These are phyloP conservation scores for Apolygus lucorum DNA, from an alignment of 1,140 invertebrate genomes.

Conservation along the genomic window DNA sequence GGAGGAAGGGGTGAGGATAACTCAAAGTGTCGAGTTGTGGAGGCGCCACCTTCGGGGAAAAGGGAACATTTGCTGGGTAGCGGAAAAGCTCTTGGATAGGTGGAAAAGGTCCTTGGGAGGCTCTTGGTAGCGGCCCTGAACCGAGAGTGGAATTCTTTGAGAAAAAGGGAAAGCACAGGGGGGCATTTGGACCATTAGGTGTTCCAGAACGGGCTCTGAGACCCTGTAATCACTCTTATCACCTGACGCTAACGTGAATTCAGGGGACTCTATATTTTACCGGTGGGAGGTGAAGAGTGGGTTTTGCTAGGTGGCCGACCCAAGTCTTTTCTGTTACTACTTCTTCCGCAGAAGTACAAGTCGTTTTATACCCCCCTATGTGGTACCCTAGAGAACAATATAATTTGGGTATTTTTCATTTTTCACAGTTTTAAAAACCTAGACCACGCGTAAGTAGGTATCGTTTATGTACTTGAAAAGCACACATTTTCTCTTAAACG, in stretches of 20 bases:
- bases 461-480: too few species aligned
- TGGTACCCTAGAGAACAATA: too few species aligned
- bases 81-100: neutral
- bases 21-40: slow-evolving; percentile 1
- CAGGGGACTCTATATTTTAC: slow-evolving; percentile 12
- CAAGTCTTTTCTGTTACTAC: neutral
- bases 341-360: too few species aligned
- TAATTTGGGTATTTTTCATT: too few species aligned
- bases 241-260: slow-evolving; percentile 12
- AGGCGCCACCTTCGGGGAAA: neutral
- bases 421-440: too few species aligned
- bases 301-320: too few species aligned
- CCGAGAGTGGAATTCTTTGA: neutral
- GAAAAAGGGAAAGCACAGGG: neutral
- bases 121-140: neutral
- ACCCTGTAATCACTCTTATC: slow-evolving; percentile 7
- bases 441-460: too few species aligned
- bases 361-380: too few species aligned
- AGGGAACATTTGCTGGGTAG: neutral
- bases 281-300: neutral
- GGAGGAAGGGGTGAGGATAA: slow-evolving; percentile 4
- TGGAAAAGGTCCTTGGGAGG: neutral
- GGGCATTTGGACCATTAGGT: slow-evolving; percentile 4
- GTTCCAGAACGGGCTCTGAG: neutral
- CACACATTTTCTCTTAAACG: too few species aligned